Percentiles rank a stretch among this genome's conserved stretches.
phyloP scores from a whole-genome alignment of 2,113 vertebrate species.

The Tamias sibiricus region DNA sequence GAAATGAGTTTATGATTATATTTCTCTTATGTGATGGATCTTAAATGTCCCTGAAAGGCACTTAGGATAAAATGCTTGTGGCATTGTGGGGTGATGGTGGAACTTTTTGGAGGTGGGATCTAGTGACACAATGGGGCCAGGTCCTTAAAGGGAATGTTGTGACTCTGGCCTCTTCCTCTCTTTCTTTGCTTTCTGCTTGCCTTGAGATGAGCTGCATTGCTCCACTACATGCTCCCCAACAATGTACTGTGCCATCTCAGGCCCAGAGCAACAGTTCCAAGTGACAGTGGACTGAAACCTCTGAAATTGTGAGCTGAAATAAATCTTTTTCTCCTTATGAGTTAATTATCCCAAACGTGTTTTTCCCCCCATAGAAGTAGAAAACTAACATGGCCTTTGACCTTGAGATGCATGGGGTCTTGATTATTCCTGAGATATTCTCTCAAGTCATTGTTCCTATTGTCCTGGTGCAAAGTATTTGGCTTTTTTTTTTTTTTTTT shows the following conservation, averaged over 20 bases:
- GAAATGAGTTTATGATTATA: background rate
- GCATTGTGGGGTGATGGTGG: too few relatives aligned
- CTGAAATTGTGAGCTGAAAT: background rate
- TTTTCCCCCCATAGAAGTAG: background rate
- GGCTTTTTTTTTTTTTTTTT: too few relatives aligned
- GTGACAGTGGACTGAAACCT: background rate
- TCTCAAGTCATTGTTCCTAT: background rate
- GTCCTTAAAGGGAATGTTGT: accelerated
- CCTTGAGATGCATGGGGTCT: too few relatives aligned
- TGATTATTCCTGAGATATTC: background rate
- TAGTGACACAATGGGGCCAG: background rate
- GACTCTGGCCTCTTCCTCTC: too few relatives aligned
- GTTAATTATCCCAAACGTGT: background rate
- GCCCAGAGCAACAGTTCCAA: background rate
- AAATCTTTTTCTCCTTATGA: background rate
- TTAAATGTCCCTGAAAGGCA: background rate
- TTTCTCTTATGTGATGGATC: background rate
- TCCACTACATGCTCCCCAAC: background rate
- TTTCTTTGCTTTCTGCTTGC: background rate
- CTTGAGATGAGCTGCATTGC: background rate
- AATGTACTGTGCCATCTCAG: too few relatives aligned
- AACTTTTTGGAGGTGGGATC: background rate
- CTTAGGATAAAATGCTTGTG: background rate
- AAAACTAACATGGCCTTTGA: too few relatives aligned
- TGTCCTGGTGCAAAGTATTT: background rate